These are phyloP conservation scores for Diaprepes abbreviatus DNA, from an alignment of 2,888 invertebrate genomes.

Conservation along the genomic window DNA sequence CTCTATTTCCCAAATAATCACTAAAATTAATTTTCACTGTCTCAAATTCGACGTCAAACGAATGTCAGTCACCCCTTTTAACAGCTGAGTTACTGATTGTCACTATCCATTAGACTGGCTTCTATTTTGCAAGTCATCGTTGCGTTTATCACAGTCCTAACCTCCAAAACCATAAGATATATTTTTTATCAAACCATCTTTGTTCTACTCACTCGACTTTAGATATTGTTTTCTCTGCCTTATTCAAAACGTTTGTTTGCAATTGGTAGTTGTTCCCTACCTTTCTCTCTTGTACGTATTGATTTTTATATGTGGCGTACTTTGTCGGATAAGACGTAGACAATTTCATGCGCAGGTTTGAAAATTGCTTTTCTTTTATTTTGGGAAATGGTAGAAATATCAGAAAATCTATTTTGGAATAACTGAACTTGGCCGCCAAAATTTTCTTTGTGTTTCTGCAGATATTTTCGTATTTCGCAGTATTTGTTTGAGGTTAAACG, in stretches of 20 bases:
- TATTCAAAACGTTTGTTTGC: not conserved
- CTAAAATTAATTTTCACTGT: conserved; percentile 53
- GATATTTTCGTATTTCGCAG: conserved; percentile 25
- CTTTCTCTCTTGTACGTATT: conserved; percentile 21
- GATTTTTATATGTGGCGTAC: conserved; percentile 22
- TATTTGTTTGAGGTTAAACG: conserved; percentile 33
- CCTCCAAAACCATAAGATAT: conserved; percentile 49
- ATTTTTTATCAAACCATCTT: conserved; percentile 37
- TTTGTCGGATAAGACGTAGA: conserved; percentile 23
- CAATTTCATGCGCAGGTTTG: conserved; percentile 35
- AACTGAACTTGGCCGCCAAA: conserved; percentile 62
- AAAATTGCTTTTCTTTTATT: conserved; percentile 49
- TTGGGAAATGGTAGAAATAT: conserved; percentile 52
- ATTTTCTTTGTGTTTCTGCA: conserved; percentile 52
- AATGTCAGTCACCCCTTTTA: conserved; percentile 65
- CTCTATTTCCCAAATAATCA: conserved; percentile 45
- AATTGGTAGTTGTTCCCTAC: not conserved
- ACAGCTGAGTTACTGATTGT: conserved; percentile 64
- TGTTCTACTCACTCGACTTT: not conserved
- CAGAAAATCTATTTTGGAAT: conserved; percentile 53
- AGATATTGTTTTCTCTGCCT: not conserved
- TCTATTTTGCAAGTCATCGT: conserved; percentile 53
- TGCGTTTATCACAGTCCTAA: conserved; percentile 58
- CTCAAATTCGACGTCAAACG: conserved; percentile 58
- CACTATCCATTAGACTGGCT: conserved; percentile 55